Base-by-base conservation (phyloP, 2,797 vertebrate genomes). In the Aplochiton taeniatus region DNA sequence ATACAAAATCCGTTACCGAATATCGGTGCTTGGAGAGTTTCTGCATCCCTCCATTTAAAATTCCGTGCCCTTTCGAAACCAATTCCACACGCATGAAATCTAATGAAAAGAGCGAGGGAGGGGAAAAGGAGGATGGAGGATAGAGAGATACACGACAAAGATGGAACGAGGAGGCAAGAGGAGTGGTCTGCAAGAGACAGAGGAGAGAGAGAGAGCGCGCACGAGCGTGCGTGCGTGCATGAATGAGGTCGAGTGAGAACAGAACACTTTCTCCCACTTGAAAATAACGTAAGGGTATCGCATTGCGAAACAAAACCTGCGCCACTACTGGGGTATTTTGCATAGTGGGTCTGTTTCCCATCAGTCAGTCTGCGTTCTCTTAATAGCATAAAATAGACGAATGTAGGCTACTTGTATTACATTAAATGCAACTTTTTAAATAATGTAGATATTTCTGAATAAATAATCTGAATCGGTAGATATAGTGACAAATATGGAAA, bases 51-150 rank as follows among this genome's bases (percentile, higher is more conserved):
- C 43, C 43, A 11, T 20, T 20, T 13, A 53, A 11, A 55, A 47
- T n/a, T 11, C 58, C 63, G 64, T 42, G 73, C 50, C 62, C 69
- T 65, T 65, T 73, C 13, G 64, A 43, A 70, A 63, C 63, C 80
- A 78, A 74, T 75, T 75, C 65, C 82, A 80, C 73, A 70, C 58
- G 58, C 69, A 69, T 57, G 61, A 53, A 70, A 55, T 65, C 53
- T 47, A 65, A 64, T 65, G 67, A 79, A 83, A 66, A 72, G 65
- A 54, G 70, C 53, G 69, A 54, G 69, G 42, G 71, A 42, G 43
- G 54, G 55, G 48, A 68, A 51, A 19, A 68, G 53, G 17, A 41
- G 57, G 64, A 57, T 52, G 56, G 61, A 11, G 48, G 59, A 55
- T 44, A 47, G 48, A 52, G 59, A 31, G 60, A 42, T 6, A 51